Evolutionary conservation across 1,140 invertebrate genomes (phyloP), one percentile per base, ranked within the genome.

Genomic region (Hypsibius dujardini): DNA sequence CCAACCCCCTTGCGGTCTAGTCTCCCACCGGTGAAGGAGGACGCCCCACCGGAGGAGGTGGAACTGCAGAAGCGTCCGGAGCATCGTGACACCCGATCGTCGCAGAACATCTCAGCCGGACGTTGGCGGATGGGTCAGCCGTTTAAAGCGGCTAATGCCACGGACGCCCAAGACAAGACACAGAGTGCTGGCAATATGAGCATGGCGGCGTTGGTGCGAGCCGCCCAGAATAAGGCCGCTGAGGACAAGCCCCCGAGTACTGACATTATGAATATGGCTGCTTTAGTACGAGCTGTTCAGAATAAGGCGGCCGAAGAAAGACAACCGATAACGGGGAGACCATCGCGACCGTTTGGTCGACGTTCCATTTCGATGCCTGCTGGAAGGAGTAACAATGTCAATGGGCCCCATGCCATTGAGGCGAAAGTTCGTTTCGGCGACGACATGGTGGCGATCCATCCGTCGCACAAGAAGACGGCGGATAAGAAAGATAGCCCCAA

Each of bases 51-150:
- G 56, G 69, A 72, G 47, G 71, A 70, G 12, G 45, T 72, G 14
- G 71, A 67, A 45, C 42, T 67, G 12, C 12, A 7, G 62, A 67
- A 42, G 45, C 3, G 42, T 7, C 12, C 12, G 3, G 42, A 42
- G 42, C 3, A 42, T 7, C 62, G 62, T 0, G 62, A 67, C 42
- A 42, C 62, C 12, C 62, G 62, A 67, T 12, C 12, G 12, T 7
- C 12, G 12, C 12, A 67, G 7, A 3, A 67, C 12, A 67, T 67
- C 45, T 15, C 3, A 12, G 42, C 62, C 70, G 74, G 72, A 47
- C 69, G 45, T 47, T 75, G 70, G 73, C 73, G 46, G 73, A 60
- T 46, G 74, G 73, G 28, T 72, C 74, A 28, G 56, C 74, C 14
- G 72, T 74, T 12, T 70, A 73, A 46, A 71, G 59, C 42, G 73